These are phyloP conservation scores for Perodicticus potto DNA, from an alignment of 2,797 vertebrate genomes.

Conservation along the genomic window DNA sequence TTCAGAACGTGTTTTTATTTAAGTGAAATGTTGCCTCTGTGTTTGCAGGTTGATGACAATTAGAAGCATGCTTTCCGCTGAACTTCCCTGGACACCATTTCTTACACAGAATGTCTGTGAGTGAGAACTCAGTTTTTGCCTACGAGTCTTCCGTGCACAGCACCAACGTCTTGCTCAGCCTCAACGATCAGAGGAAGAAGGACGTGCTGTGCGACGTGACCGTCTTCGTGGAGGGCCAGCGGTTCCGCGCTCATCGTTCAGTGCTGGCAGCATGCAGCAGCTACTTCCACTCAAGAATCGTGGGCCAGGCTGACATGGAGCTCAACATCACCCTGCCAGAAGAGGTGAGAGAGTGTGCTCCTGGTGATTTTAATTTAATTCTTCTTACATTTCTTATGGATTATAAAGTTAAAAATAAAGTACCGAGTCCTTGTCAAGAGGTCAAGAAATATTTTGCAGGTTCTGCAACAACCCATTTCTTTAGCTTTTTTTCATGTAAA, in stretches of 20 bases:
- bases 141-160: slow-evolving; percentile 97
- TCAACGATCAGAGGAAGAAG: slow-evolving; percentile 94
- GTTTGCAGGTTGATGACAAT: slow-evolving; percentile 79
- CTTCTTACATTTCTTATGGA: background rate
- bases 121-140: slow-evolving; percentile 93
- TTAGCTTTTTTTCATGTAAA: background rate
- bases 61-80: slow-evolving; percentile 89
- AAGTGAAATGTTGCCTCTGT: background rate
- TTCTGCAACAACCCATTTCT: background rate
- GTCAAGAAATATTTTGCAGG: background rate
- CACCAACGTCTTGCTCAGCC: slow-evolving; percentile 92
- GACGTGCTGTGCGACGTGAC: slow-evolving; percentile 96
- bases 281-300: slow-evolving; percentile 93
- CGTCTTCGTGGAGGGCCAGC: slow-evolving; percentile 91
- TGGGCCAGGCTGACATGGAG: slow-evolving; percentile 88
- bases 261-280: slow-evolving; percentile 96
- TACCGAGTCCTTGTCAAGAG: rapidly evolving
- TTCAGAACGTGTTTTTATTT: background rate
- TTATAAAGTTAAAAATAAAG: background rate
- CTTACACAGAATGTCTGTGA: slow-evolving; percentile 93
- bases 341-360: slow-evolving; percentile 91
- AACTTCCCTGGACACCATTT: slow-evolving; percentile 64
- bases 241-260: slow-evolving; percentile 94
- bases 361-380: background rate
- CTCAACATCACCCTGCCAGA: slow-evolving; percentile 93